Conservation (phyloP, 2,888 invertebrate genomes). For the Argyresthia albistria region DNA sequence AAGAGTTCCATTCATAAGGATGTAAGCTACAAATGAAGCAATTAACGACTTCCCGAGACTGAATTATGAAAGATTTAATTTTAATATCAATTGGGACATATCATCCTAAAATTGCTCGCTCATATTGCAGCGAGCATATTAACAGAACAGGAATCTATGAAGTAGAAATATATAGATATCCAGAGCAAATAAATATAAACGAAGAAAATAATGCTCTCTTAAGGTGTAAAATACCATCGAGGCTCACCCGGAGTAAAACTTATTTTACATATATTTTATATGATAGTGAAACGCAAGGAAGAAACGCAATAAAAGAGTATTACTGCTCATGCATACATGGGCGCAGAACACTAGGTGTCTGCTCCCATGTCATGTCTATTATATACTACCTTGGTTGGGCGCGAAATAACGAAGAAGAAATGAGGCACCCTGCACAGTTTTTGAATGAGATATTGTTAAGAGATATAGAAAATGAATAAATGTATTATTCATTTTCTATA, state of each 20-base stretch:
- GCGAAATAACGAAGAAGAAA: constrained; percentile 4
- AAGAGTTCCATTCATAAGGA: constrained; percentile 8
- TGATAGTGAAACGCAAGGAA: constrained; percentile 3
- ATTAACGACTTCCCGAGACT: constrained; percentile 2
- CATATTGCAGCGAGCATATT: constrained; percentile 13
- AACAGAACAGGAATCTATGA: constrained; percentile 4
- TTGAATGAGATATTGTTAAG: too few species aligned
- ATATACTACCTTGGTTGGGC: constrained; percentile 7
- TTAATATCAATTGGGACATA: constrained; percentile 11
- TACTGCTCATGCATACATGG: constrained; percentile 8
- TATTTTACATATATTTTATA: constrained; percentile 6
- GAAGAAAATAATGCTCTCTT: background rate
- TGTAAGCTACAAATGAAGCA: constrained; percentile 3
- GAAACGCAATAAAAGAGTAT: constrained; percentile 4
- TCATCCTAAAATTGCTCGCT: constrained; percentile 10
- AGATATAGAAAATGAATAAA: too few species aligned
- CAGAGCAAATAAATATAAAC: background rate
- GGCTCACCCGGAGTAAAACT: constrained; percentile 6
- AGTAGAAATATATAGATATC: constrained; percentile 1
- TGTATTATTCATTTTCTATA: too few species aligned
- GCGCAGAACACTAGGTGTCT: constrained; percentile 7
- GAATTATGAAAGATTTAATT: constrained; percentile 8
- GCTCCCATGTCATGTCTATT: constrained; percentile 7
- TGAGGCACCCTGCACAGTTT: background rate
- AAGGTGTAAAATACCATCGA: constrained; percentile 7